phyloP scores from a whole-genome alignment of 2,888 invertebrate species.

The Drosophila eohydei region DNA sequence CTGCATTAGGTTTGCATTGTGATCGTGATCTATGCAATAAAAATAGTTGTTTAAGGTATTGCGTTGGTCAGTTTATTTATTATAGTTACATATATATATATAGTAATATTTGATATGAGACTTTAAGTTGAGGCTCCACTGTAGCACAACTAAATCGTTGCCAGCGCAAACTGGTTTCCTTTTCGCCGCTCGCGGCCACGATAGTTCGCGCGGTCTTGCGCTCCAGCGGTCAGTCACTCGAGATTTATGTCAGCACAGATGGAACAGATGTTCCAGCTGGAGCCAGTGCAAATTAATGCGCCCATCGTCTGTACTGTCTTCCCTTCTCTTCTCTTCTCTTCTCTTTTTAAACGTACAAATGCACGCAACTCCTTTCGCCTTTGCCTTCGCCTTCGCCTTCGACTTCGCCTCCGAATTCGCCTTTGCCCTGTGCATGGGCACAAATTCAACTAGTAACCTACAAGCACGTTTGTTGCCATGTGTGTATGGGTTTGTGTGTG shows the following conservation, averaged over 20 bases:
- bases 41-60: no score
- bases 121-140: conserved; percentile 28
- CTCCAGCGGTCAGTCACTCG: conserved; percentile 81
- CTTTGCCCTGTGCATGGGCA: conserved; percentile 16
- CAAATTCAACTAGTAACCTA: conserved; percentile 74
- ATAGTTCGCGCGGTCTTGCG: conserved; percentile 76
- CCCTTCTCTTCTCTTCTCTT: neutral
- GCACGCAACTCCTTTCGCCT: conserved; percentile 27
- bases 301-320: conserved; percentile 9
- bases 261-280: conserved; percentile 69
- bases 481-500: conserved; percentile 19
- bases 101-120: neutral
- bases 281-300: conserved; percentile 66
- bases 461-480: conserved; percentile 43
- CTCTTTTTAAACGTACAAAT: conserved; percentile 11
- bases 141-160: conserved; percentile 17
- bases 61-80: neutral
- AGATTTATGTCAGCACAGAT: conserved; percentile 80
- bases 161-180: conserved; percentile 41
- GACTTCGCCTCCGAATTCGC: conserved; percentile 14
- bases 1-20: neutral
- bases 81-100: neutral
- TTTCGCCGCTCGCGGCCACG: conserved; percentile 57
- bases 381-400: conserved; percentile 11
- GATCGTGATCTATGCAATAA: neutral